Evolutionary conservation across 2,888 invertebrate genomes (phyloP), one percentile per base, ranked within the genome.

Genomic region (Mongoloraphidia duomilia): DNA sequence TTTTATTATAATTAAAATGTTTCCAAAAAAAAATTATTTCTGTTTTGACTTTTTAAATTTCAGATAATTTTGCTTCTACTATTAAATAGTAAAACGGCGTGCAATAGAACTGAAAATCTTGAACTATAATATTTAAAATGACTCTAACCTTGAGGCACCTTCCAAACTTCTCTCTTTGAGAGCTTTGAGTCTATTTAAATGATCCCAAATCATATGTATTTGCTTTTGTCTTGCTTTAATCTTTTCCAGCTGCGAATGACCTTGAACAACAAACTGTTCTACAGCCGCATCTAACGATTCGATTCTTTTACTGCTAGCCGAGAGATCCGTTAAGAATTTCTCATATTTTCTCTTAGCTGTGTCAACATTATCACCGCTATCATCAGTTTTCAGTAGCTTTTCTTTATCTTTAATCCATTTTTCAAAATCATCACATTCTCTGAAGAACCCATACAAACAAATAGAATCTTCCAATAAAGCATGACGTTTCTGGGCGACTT

Each of bases 391-490:
- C 48, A 94, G 72, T 72, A 94, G 77, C 61, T 84, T 82, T 64
- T 95, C 94, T 67, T 94, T 94, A 55, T 96, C 96, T 59, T 84
- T 86, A 68, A 96, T 93, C 96, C 97, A 98, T 58, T 83, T 83
- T 66, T 96, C 95, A 64, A 98, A 95, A 68, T 94, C 94, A 60
- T 96, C 95, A 67, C 97, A 97, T 63, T 97, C 96, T 9, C 89
- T 80, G 69, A 91, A 94, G 73, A 97, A 95, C 47, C 85, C 85
- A 69, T 88, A 95, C 50, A 96, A 71, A 57, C 89, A 80, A 58
- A 94, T 91, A 0, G 95, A 88, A 63, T 96, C 96, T 57, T 92
- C 91, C 5, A 97, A 73, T 38, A 91, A 77, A 0, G 84, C 82
- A 54, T 87, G 84, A 0, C 96, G 78, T 26, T 82, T 79, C 59